These are phyloP conservation scores for Drosophila bipectinata DNA, from an alignment of 1,140 invertebrate species.

Conservation along the genomic window DNA sequence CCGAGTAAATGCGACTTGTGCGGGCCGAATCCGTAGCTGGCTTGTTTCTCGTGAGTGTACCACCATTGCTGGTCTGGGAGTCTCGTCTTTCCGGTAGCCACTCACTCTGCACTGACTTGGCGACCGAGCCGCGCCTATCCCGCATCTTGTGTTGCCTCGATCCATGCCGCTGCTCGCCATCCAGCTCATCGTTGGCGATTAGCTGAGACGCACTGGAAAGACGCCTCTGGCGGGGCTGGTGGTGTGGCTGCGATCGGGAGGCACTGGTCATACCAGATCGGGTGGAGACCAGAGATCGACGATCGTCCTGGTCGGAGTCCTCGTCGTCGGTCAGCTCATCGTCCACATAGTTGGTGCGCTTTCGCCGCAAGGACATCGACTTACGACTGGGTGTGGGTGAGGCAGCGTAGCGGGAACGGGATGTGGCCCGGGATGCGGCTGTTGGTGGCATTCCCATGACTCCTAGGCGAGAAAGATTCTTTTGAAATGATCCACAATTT, in stretches of 20 bases:
- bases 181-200: constrained; percentile 60
- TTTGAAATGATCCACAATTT: background rate
- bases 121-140: constrained; percentile 67
- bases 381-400: constrained; percentile 90
- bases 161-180: constrained; percentile 42
- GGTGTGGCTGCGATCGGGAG: constrained; percentile 57
- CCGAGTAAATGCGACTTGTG: constrained; percentile 78
- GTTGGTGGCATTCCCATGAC: constrained; percentile 73
- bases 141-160: constrained; percentile 45
- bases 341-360: constrained; percentile 84
- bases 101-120: constrained; percentile 78
- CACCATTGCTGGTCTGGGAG: constrained; percentile 35
- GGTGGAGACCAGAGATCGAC: constrained; percentile 84
- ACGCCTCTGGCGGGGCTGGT: constrained; percentile 57
- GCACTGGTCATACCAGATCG: constrained; percentile 75
- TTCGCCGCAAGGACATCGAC: constrained; percentile 84
- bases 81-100: constrained; percentile 67
- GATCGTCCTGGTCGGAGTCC: constrained; percentile 86
- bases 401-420: constrained; percentile 84
- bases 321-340: constrained; percentile 85
- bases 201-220: constrained; percentile 81
- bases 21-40: constrained; percentile 26
- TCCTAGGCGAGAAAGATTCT: constrained; percentile 25
- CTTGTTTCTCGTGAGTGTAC: constrained; percentile 51
- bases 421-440: constrained; percentile 84